Evolutionary conservation across 2,888 invertebrate species (phyloP).

Genomic region (Mallateleia sp.): DNA sequence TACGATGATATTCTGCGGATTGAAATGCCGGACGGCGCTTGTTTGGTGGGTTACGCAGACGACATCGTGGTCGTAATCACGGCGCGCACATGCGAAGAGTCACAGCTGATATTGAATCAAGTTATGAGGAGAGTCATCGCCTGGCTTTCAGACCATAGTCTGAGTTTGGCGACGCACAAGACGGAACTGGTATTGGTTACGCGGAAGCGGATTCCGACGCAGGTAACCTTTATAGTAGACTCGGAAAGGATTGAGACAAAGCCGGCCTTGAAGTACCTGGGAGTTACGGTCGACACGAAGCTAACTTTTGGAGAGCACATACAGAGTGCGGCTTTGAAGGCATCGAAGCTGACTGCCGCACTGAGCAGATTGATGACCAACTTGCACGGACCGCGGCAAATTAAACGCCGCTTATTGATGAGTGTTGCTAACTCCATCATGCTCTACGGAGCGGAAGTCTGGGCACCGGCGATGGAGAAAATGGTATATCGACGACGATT

Average conservation of each 20-base stretch:
- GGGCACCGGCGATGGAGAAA: background rate
- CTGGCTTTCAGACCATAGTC: conserved; percentile 23
- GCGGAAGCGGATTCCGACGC: conserved; percentile 64
- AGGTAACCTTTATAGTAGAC: background rate
- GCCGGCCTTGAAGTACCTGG: conserved; percentile 75
- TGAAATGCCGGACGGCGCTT: background rate
- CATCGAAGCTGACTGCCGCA: conserved; percentile 64
- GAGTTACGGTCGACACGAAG: conserved; percentile 33
- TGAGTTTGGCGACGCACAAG: conserved; percentile 68
- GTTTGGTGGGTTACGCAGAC: conserved; percentile 23
- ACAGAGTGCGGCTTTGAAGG: conserved; percentile 40
- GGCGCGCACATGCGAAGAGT: background rate
- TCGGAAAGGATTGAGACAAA: conserved; percentile 42
- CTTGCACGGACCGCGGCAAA: conserved; percentile 17
- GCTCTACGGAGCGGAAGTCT: conserved; percentile 5
- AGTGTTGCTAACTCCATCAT: conserved; percentile 43
- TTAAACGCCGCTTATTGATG: conserved; percentile 23
- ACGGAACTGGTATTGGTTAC: conserved; percentile 68
- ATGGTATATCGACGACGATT: conserved; percentile 63
- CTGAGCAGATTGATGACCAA: conserved; percentile 65
- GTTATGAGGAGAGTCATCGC: conserved; percentile 17
- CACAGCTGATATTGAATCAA: conserved; percentile 28
- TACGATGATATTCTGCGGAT: conserved; percentile 4
- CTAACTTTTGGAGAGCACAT: conserved; percentile 74
- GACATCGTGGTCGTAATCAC: background rate